These are phyloP conservation scores for Tylochromis polylepis DNA, from an alignment of 2,113 vertebrate species.

Conservation along the genomic window DNA sequence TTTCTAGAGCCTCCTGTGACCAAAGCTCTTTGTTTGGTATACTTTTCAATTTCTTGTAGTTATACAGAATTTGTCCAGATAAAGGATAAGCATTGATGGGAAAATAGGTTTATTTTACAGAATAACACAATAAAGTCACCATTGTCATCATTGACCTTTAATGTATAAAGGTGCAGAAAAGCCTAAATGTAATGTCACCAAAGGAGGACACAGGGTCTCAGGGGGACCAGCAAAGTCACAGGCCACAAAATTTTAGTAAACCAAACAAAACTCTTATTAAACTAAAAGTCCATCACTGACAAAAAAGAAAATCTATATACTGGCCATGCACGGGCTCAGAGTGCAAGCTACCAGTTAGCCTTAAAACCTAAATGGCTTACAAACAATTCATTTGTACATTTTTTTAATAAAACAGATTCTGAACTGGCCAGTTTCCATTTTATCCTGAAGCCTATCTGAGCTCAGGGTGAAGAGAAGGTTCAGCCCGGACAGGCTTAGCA, in stretches of 20 bases:
- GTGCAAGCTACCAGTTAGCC: neutral
- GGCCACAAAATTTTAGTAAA: too few species aligned
- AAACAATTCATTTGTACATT: fast-evolving
- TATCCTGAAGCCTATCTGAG: neutral
- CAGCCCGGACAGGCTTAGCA: neutral
- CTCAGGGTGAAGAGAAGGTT: neutral
- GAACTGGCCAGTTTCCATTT: neutral
- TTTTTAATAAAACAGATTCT: neutral
- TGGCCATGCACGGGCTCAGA: neutral
- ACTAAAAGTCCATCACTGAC: too few species aligned
- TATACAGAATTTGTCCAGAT: neutral
- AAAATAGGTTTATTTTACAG: neutral
- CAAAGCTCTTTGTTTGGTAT: neutral
- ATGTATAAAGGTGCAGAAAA: neutral
- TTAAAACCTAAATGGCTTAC: neutral
- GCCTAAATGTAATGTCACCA: neutral
- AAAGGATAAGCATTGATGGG: neutral
- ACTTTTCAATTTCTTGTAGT: fast-evolving
- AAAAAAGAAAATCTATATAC: too few species aligned
- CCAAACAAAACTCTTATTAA: too few species aligned
- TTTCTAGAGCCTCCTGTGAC: fast-evolving
- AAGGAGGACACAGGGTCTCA: neutral
- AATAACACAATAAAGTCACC: neutral
- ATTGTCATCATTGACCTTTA: too few species aligned
- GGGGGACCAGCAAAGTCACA: neutral